Base-by-base conservation (phyloP, 2,888 invertebrate genomes). In the Platycheirus rosarum region DNA sequence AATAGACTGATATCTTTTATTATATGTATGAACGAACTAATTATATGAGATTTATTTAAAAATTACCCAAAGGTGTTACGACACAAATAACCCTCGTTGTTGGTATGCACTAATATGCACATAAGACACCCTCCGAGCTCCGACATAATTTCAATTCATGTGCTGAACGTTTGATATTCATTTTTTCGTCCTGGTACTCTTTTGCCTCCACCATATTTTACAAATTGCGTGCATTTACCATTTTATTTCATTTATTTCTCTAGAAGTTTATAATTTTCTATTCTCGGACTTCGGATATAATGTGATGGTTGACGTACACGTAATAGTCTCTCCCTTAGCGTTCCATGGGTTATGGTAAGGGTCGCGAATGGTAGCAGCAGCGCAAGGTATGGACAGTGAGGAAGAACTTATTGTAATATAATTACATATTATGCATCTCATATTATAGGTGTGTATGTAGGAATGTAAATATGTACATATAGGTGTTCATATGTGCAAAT, bases 221-320 rank as follows among this genome's bases (percentile, higher is more conserved):
- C 71, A 69, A 62, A 42, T 73, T 76, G 77, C 62, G 55, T 82
- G 77, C 73, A 71, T 77, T 73, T 77, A 82, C 70, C 68, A 77
- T 77, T 71, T 66, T 68, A 55, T 66, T n/a, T n/a, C n/a, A n/a
- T n/a, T n/a, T n/a, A 82, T 82, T 66, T 68, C 60, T 46, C 68
- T 63, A 57, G 63, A 40, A 49, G 82, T 57, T 82, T 73, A 71
- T 73, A 77, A 77, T 77, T 77, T 77, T 71, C 82, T 82, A 82
- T 82, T 63, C 77, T 73, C 71, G 82, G 82, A 77, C 82, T 71
- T 73, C 71, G 82, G 82, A 77, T 77, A 82, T 7, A 9, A 8
- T 66, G 77, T 42, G 66, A 53, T 62, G 66, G 62, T 42, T 73
- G 66, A 82, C 77, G 40, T 71, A 60, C 76, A 77, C 77, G 77